Evolutionary conservation across 2,113 vertebrate genomes (phyloP), one percentile per base, ranked within the genome.

Genomic region (Carassius auratus): DNA sequence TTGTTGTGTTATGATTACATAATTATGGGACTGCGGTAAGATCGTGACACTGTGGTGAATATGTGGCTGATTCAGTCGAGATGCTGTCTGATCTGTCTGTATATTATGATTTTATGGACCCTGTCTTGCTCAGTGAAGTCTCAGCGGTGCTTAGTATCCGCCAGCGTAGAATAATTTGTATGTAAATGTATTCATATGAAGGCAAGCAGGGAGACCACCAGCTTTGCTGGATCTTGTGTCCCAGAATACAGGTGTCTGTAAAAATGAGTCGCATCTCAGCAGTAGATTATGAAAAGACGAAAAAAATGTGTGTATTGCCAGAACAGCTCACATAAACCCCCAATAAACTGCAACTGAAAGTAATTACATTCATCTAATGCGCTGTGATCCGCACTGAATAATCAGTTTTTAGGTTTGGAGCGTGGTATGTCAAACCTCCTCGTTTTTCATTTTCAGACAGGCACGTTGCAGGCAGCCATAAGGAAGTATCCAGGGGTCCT

Each of bases 131-230:
- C 61, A 50, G 52, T 76, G 86, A 77, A 75, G 89, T 89, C 91
- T 89, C 90, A 87, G 88, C 33, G 80, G 84, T 77, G 66, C 62
- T 57, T 77, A 81, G 85, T 85, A 81, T 89, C 86, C 87, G 92
- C 90, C 87, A 93, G 84, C 79, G 0, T 59, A 73, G 90, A 92
- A 86, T 93, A 91, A 91, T 95, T 91, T 93, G 85, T 92, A 95
- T 96, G 93, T 90, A 95, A 94, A 96, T 95, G 87, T 95, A 94
- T 96, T 94, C 84, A 83, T 13, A 95, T 93, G 75, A 92, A 91
- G 92, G 91, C 92, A 78, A 89, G 78, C 91, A 75, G 33, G 75
- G 55, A 78, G 87, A 90, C 89, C 88, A 88, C 90, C 90, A 84
- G 86, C 88, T 87, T 90, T 84, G 89, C 88, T 85, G 86, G 86